These are phyloP conservation scores for Heliconius eleuchia DNA, from an alignment of 1,140 invertebrate species.

Conservation along the genomic window DNA sequence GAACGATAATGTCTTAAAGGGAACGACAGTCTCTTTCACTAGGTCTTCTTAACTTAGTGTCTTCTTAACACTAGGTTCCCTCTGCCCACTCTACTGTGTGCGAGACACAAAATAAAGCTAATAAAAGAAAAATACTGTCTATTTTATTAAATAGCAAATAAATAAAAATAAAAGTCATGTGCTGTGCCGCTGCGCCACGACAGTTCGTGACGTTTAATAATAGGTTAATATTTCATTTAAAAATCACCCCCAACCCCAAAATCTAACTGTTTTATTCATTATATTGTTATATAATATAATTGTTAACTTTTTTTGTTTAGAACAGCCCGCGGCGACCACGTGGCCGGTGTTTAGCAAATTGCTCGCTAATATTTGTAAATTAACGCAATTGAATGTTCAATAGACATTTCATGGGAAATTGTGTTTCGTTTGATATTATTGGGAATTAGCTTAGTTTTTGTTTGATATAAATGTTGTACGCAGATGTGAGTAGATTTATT, in stretches of 20 bases:
- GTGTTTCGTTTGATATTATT: background rate
- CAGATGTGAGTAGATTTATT: background rate
- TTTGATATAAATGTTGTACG: background rate
- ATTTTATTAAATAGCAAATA: too few relatives aligned
- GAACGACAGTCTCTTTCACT: too few relatives aligned
- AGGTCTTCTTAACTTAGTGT: too few relatives aligned
- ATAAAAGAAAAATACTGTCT: too few relatives aligned
- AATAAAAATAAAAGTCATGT: too few relatives aligned
- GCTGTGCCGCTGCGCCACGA: too few relatives aligned
- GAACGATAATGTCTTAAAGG: too few relatives aligned
- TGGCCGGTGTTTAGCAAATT: conserved; percentile 53
- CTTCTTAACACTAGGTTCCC: too few relatives aligned
- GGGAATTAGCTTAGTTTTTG: background rate
- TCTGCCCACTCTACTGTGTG: too few relatives aligned
- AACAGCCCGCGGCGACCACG: conserved; percentile 54
- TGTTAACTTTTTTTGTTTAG: conserved; percentile 53
- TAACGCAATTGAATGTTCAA: conserved; percentile 56
- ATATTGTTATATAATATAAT: conserved; percentile 46
- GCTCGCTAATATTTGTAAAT: conserved; percentile 62
- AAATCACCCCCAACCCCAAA: conserved; percentile 20
- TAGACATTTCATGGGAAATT: conserved; percentile 56
- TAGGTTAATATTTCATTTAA: conserved; percentile 6
- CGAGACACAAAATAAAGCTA: too few relatives aligned
- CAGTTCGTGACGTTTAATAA: background rate
- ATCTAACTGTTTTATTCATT: conserved; percentile 63